Evolutionary conservation across 2,797 vertebrate species (phyloP).

Genomic region (Chloroceryle inda): DNA sequence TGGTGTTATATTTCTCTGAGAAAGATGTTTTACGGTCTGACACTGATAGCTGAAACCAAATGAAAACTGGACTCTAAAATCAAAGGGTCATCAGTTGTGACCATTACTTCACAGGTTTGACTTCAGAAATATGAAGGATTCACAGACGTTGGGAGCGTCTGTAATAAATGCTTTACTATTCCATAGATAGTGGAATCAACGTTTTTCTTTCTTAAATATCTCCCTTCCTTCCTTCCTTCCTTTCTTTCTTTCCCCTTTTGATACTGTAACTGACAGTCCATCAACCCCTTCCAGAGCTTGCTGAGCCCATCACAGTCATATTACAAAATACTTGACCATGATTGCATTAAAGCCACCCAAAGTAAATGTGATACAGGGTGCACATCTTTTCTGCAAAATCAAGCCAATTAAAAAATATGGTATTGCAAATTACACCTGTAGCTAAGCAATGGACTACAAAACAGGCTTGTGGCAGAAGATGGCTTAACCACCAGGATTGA

Average conservation of each 20-base stretch:
- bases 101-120: not conserved
- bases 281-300: not conserved
- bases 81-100: not conserved
- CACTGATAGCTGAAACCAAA: not conserved
- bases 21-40: not conserved
- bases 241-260: not conserved
- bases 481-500: not conserved
- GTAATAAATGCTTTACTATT: not conserved
- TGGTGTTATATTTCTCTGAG: not conserved
- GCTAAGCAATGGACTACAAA: not conserved
- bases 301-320: not conserved
- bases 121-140: not conserved
- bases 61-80: not conserved
- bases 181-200: not conserved
- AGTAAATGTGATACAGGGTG: not conserved
- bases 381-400: not conserved
- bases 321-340: not conserved
- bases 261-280: not conserved
- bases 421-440: not conserved
- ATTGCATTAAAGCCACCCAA: not conserved
- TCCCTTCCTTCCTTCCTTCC: not conserved
- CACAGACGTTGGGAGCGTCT: not conserved
- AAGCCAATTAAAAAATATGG: not conserved
- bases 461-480: not conserved
- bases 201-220: not conserved